A percentile compares a stretch with the other conserved stretches of the same genome.
phyloP scores from a whole-genome alignment of 2,113 vertebrate species.

The Dromas ardeola region DNA sequence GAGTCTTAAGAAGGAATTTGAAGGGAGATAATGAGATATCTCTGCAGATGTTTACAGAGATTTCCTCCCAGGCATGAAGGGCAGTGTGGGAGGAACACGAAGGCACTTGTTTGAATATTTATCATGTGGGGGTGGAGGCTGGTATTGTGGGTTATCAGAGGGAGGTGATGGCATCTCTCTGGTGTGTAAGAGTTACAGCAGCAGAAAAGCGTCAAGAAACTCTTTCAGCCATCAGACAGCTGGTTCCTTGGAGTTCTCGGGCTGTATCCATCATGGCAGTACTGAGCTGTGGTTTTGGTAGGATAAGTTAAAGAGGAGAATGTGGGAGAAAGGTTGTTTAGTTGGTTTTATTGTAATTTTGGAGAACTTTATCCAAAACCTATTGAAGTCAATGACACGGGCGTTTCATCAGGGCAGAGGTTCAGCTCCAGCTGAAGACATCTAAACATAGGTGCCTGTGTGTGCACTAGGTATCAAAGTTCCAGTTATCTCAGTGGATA shows the following conservation, averaged over 20 bases:
- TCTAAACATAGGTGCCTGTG: background rate
- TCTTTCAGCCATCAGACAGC: background rate
- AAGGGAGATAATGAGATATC: background rate
- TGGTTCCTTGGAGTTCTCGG: background rate
- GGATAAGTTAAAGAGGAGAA: background rate
- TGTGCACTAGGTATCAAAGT: background rate
- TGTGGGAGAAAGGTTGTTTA: background rate
- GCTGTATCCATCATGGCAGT: background rate
- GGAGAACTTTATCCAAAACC: background rate
- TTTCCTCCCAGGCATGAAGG: constrained; percentile 21
- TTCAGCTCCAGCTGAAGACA: background rate
- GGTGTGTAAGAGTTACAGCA: background rate
- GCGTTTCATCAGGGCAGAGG: background rate
- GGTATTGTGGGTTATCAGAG: background rate
- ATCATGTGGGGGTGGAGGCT: background rate
- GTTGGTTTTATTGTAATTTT: background rate
- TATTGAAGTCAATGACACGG: background rate
- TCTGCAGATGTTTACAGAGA: constrained; percentile 32
- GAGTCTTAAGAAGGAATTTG: background rate
- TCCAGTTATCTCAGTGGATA: background rate
- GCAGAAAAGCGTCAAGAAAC: background rate
- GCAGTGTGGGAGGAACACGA: constrained; percentile 27
- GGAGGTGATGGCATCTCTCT: background rate
- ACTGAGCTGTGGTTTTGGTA: background rate
- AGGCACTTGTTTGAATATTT: constrained; percentile 41